Evolutionary conservation across 2,113 vertebrate species (phyloP).

Genomic region (Notothenia rossii): DNA sequence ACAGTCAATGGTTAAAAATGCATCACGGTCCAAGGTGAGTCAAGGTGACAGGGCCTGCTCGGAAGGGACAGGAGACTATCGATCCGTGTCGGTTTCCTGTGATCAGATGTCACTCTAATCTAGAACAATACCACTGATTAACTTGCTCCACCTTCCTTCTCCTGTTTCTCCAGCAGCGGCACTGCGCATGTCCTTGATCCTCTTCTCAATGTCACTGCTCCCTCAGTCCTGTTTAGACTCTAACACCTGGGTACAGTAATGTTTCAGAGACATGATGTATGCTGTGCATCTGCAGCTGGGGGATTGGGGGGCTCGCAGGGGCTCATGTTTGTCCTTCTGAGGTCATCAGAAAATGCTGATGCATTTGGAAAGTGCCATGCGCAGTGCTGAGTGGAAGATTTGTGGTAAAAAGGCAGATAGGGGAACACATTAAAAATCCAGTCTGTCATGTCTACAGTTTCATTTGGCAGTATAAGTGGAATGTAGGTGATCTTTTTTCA

Average conservation of each 20-base stretch:
- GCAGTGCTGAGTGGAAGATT: conserved; percentile 31
- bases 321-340: conserved; percentile 56
- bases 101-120: conserved; percentile 64
- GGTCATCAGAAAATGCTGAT: conserved; percentile 70
- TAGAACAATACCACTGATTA: conserved; percentile 73
- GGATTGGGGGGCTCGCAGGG: neutral
- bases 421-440: neutral
- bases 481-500: neutral
- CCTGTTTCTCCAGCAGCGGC: conserved; percentile 29
- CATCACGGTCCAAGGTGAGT: conserved; percentile 93
- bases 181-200: conserved; percentile 55
- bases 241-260: conserved; percentile 33
- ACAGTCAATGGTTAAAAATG: conserved; percentile 90
- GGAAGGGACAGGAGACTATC: conserved; percentile 34
- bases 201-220: conserved; percentile 57
- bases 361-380: conserved; percentile 40
- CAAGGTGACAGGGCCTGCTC: conserved; percentile 87
- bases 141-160: conserved; percentile 57
- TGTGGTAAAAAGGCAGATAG: neutral
- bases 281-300: neutral
- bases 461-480: too few relatives aligned
- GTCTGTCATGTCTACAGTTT: neutral
- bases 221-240: neutral
- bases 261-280: conserved; percentile 14
- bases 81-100: conserved; percentile 64